Percentiles rank a stretch among this genome's conserved stretches.
Evolutionary conservation across 1,140 invertebrate genomes (phyloP).

Genomic region (Drosophila tropicalis): DNA sequence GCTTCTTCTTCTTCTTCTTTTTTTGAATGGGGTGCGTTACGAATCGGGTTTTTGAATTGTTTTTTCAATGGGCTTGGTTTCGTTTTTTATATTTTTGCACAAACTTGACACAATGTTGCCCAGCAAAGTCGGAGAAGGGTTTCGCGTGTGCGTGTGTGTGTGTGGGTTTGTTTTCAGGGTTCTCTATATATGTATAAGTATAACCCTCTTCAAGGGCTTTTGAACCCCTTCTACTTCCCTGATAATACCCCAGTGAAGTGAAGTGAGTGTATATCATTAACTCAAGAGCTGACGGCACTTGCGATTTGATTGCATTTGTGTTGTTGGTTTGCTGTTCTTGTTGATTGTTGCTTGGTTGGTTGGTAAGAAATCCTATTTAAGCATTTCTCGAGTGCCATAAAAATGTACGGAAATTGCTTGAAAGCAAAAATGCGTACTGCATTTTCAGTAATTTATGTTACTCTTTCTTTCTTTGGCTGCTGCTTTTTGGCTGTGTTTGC

Average conservation of each 20-base stretch:
- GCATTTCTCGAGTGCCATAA: slow-evolving; percentile 46
- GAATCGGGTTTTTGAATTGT: slow-evolving; percentile 48
- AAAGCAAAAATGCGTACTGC: slow-evolving; percentile 64
- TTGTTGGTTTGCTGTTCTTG: slow-evolving; percentile 2
- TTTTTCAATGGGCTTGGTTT: slow-evolving; percentile 49
- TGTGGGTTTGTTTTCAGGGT: slow-evolving; percentile 16
- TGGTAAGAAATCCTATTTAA: slow-evolving; percentile 60
- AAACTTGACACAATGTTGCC: slow-evolving; percentile 78
- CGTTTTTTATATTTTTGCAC: slow-evolving; percentile 56
- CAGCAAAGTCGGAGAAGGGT: slow-evolving; percentile 31
- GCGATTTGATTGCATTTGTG: slow-evolving; percentile 70
- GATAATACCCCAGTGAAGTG: slow-evolving; percentile 44
- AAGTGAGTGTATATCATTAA: slow-evolving; percentile 81
- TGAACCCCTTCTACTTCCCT: slow-evolving; percentile 29
- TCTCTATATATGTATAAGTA: background rate
- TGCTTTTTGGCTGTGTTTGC: slow-evolving; percentile 22
- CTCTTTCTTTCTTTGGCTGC: slow-evolving; percentile 10
- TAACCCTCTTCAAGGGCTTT: slow-evolving; percentile 52
- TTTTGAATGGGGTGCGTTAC: slow-evolving; percentile 44
- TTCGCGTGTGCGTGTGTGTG: slow-evolving; percentile 8
- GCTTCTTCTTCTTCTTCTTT: slow-evolving; percentile 40
- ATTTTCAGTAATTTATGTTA: slow-evolving; percentile 31
- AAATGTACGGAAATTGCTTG: slow-evolving; percentile 67
- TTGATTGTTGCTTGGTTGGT: slow-evolving; percentile 5
- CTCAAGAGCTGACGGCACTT: slow-evolving; percentile 69